Evolutionary conservation across 2,797 vertebrate genomes (phyloP).

Genomic region (Saxicola maurus): DNA sequence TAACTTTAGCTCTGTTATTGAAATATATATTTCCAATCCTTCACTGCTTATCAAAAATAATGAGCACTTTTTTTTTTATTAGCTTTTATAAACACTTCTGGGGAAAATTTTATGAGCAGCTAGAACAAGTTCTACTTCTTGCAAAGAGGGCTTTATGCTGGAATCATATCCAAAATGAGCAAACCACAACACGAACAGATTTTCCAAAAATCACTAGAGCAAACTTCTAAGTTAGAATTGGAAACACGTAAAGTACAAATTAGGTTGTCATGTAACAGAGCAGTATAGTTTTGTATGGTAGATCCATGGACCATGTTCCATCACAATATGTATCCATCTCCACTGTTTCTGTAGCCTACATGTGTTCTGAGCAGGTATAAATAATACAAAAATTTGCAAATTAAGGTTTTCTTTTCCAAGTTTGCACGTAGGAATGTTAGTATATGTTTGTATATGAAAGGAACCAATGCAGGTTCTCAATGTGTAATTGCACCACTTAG

Average conservation of each 20-base stretch:
- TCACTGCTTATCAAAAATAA: conserved; percentile 77
- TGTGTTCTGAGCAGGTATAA: neutral
- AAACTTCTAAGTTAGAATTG: neutral
- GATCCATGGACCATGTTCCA: neutral
- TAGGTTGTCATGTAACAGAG: conserved; percentile 21
- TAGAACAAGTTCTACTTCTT: conserved; percentile 70
- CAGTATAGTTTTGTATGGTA: neutral
- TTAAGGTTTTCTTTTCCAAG: neutral
- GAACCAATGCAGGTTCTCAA: neutral
- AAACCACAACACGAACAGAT: conserved; percentile 55
- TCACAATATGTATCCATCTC: neutral
- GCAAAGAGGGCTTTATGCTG: conserved; percentile 61
- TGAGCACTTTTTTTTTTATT: conserved; percentile 75
- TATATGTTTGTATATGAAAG: neutral
- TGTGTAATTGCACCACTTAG: neutral
- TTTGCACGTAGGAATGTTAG: neutral
- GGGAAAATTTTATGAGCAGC: conserved; percentile 75
- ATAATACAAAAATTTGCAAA: neutral
- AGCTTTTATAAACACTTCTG: conserved; percentile 76
- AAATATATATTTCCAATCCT: conserved; percentile 71
- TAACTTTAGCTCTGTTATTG: conserved; percentile 29
- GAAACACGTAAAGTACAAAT: conserved; percentile 32
- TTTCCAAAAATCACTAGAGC: conserved; percentile 46
- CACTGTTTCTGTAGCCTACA: neutral
- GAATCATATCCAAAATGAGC: conserved; percentile 69